A percentile compares a stretch with the other conserved stretches of the same genome.
These are phyloP conservation scores for Danio tinwini DNA, from an alignment of 2,797 vertebrate genomes.

Conservation along the genomic window DNA sequence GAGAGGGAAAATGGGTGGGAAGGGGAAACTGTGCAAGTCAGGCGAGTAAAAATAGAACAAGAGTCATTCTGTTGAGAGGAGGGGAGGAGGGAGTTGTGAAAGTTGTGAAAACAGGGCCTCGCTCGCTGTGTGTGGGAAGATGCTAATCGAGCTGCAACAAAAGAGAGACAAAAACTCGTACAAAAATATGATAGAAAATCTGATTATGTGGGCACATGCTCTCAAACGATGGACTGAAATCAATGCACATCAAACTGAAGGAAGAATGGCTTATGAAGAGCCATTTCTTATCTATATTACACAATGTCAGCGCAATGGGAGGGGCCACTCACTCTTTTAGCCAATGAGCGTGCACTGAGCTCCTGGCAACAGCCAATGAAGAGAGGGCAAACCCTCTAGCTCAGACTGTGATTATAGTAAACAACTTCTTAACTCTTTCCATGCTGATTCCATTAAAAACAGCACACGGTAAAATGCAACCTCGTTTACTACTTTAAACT, in stretches of 20 bases:
- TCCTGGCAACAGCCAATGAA: conserved; percentile 67
- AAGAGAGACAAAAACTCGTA: conserved; percentile 1
- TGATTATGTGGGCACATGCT: background rate
- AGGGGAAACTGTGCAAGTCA: conserved; percentile 65
- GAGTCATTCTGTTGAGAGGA: conserved; percentile 68
- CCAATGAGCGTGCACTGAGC: conserved; percentile 63
- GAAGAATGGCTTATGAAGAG: conserved; percentile 55
- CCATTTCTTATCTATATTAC: conserved; percentile 52
- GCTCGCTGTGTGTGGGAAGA: conserved; percentile 67
- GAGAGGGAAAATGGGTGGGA: conserved; percentile 70
- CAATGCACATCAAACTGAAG: conserved; percentile 32
- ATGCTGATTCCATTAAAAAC: conserved; percentile 28
- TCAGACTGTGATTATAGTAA: conserved; percentile 65
- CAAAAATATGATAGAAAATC: background rate
- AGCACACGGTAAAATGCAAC: background rate
- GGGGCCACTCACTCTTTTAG: conserved; percentile 60
- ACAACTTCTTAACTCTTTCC: conserved; percentile 69
- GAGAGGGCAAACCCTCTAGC: conserved; percentile 53
- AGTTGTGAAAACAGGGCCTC: conserved; percentile 79
- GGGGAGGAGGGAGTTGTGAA: conserved; percentile 62
- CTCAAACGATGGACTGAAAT: conserved; percentile 7
- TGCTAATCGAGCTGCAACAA: conserved; percentile 32
- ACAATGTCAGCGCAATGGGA: conserved; percentile 67
- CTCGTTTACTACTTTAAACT: background rate
- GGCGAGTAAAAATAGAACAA: conserved; percentile 74